phyloP scores from a whole-genome alignment of 2,113 vertebrate genomes.

The Tupaia chinensis region DNA sequence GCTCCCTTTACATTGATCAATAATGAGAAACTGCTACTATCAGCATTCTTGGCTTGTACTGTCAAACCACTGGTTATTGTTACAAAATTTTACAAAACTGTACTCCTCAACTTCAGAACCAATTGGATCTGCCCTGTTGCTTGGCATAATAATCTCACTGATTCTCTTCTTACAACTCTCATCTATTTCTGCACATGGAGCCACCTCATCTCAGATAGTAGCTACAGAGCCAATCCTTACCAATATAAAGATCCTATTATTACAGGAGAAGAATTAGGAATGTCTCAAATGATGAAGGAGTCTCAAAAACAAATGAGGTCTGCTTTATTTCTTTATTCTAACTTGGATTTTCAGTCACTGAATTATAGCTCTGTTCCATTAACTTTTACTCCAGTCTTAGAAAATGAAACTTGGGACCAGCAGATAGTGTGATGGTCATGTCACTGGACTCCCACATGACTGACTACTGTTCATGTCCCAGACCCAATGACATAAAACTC shows the following conservation, averaged over 20 bases:
- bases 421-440: no score
- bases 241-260: neutral
- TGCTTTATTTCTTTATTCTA: neutral
- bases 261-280: neutral
- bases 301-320: neutral
- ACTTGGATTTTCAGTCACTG: neutral
- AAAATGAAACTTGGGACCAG: neutral
- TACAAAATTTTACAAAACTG: neutral
- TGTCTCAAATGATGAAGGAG: neutral
- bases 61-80: neutral
- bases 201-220: neutral
- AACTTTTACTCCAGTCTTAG: neutral
- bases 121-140: neutral
- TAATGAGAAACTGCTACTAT: neutral
- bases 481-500: no score
- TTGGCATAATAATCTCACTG: neutral
- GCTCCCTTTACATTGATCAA: neutral
- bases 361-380: neutral
- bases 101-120: neutral
- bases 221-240: neutral
- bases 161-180: neutral
- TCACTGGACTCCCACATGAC: no score
- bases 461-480: no score
- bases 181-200: neutral
- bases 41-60: neutral